Base-by-base conservation (phyloP, 2,113 vertebrate species). In the Eidolon helvum region DNA sequence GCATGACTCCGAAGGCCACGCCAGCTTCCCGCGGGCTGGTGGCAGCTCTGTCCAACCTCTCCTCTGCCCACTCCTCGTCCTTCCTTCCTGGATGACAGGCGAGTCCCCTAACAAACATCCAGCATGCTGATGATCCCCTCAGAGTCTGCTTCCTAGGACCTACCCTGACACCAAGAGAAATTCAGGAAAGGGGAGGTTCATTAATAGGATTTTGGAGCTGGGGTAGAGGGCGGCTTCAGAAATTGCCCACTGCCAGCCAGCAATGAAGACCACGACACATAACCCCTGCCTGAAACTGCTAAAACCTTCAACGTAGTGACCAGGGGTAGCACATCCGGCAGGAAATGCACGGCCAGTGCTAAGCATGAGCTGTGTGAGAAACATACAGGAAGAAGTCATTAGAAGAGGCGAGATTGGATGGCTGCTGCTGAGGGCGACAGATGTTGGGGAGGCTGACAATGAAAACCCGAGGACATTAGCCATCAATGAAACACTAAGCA, bases 1-100 rank as follows among this genome's bases (percentile, higher is more conserved):
- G 53, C 26, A 2, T 0, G 21, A 45, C 9, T 21, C 35, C 35
- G 10, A 74, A 69, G 18, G 5, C 21, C 24, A 33, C 0, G 0
- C 24, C 15, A 28, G 35, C 45, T 71, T 55, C 57, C 50, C 38
- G 1, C 0, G 0, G 35, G 28, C 28, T 50, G 7, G 38, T 0
- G 2, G 45, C 38, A 33, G 10, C 65, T 2, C 33, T 22, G 14
- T 26, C 45, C 15, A 55, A 14, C 12, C 16, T 15, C 48, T 80
- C 18, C 50, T 12, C 61, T 28, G 22, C 10, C 69, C 53, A n/a
- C 4, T 45, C 53, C 72, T 33, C 6, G 53, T 77, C 55, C 22
- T 87, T n/a, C 77, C 61, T 18, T 53, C 19, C 35, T 71, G 75
- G 65, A 19, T n/a, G 8, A 14, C 69, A 40, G 65, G 33, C 5